phyloP scores from a whole-genome alignment of 1,140 invertebrate genomes.

The Nymphalis io region DNA sequence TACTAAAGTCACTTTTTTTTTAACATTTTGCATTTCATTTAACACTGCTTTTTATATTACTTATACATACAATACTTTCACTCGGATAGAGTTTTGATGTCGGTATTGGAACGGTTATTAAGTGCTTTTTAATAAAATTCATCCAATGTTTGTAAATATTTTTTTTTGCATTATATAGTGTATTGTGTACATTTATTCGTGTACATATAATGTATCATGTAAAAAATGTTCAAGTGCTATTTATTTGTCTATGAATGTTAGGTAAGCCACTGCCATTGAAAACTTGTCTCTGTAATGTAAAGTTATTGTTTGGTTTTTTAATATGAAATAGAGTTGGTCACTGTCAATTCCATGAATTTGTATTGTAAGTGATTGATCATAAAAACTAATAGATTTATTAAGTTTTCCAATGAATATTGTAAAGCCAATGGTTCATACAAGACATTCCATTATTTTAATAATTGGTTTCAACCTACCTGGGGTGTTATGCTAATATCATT shows the following conservation, averaged over 20 bases:
- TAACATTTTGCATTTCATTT: constrained; percentile 43
- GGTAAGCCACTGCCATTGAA: constrained; percentile 73
- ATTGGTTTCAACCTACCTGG: constrained; percentile 41
- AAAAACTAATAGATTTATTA: constrained; percentile 28
- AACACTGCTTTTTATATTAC: constrained; percentile 24
- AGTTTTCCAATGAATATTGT: constrained; percentile 36
- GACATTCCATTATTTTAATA: constrained; percentile 43
- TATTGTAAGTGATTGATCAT: constrained; percentile 16
- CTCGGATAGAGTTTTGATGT: constrained; percentile 39
- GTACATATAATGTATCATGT: constrained; percentile 69
- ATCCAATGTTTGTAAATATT: constrained; percentile 74
- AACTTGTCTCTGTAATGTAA: constrained; percentile 56
- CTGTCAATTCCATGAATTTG: constrained; percentile 46
- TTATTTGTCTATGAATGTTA: constrained; percentile 73
- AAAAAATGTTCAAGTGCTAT: constrained; percentile 71
- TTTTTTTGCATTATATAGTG: constrained; percentile 69
- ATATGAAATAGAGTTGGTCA: no score
- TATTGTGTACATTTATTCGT: constrained; percentile 65
- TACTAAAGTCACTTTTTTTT: constrained; percentile 20
- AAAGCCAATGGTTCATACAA: constrained; percentile 59
- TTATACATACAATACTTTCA: constrained; percentile 20
- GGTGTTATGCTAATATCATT: constrained; percentile 45
- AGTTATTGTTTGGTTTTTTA: constrained; percentile 46
- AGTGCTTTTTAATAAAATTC: constrained; percentile 66
- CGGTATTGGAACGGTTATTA: constrained; percentile 52